Evolutionary conservation across 2,113 vertebrate genomes (phyloP).

Genomic region (Pantherophis guttatus): DNA sequence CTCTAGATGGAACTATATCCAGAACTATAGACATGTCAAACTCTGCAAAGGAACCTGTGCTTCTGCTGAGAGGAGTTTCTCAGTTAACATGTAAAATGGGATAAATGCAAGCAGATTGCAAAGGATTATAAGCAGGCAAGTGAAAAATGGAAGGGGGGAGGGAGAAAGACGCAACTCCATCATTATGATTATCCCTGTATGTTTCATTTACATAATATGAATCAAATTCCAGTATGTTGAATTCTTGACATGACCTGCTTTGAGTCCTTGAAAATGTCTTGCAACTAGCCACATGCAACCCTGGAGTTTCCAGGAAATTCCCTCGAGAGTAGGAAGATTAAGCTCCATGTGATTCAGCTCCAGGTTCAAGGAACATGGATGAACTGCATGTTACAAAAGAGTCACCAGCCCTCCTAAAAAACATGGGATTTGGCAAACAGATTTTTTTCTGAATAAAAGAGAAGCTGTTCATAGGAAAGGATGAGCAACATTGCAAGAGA

Average conservation of each 20-base stretch:
- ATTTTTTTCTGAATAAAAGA: not conserved
- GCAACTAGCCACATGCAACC: not conserved
- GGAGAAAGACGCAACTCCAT: not conserved
- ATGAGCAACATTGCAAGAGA: not conserved
- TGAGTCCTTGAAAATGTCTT: not conserved
- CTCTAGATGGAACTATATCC: not conserved
- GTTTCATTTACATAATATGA: not conserved
- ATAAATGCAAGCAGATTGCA: not conserved
- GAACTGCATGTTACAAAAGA: not conserved
- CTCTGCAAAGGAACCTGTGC: constrained; percentile 23
- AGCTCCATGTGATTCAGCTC: not conserved
- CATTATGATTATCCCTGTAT: not conserved
- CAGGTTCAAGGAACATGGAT: not conserved
- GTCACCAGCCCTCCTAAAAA: not conserved
- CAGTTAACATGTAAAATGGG: not conserved
- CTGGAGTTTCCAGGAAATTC: not conserved
- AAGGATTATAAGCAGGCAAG: not conserved
- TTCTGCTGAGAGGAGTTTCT: constrained; percentile 4
- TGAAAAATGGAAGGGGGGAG: not conserved
- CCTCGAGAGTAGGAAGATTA: not conserved
- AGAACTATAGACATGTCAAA: constrained; percentile 17
- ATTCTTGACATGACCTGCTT: not conserved
- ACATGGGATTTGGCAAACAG: not conserved
- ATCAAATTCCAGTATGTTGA: not conserved
- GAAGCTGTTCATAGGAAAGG: not conserved